Base-by-base conservation (phyloP, 1,140 invertebrate genomes). In the Bombus soroeensis region DNA sequence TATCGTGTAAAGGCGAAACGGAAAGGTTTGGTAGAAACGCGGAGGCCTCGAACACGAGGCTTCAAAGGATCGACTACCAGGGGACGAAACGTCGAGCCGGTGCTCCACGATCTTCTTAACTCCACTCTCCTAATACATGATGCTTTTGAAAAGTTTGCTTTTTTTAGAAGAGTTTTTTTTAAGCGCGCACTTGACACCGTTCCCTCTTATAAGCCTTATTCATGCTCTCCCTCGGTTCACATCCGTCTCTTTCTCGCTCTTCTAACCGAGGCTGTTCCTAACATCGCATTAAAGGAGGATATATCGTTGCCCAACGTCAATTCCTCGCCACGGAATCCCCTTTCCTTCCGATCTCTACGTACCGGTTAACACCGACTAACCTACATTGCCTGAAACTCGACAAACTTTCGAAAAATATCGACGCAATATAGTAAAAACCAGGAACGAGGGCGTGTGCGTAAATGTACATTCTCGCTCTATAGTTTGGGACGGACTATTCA, bases 141-240 rank as follows among this genome's bases (percentile, higher is more conserved):
- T 83, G 82, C 82, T 83, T 78, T 70, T 83, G 74, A 83, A 71
- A 83, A 83, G 82, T 83, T 83, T 83, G 82, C 82, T 83, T 83
- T 78, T 83, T 83, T 83, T 83, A 83, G 82, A 83, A 57, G 43
- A 78, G 82, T 64, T 78, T 78, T 83, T 76, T 83, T 83, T 83
- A 78, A 83, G 82, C 82, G 82, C 64, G 64, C 82, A 78, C 82
- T 83, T 83, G 82, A 83, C 82, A 83, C 83, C 83, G 59, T 81
- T 85, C 77, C 77, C 70, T 73, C 83, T 85, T 73, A 79, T 81
- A 80, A 79, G 76, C 83, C 68, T 66, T 80, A 79, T 62, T 57
- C 82, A 13, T 34, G 3, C 34, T 34, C 66, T 25, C 32, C n/a
- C 37, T 66, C 64, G 59, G 28, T n/a, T 18, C 15, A 3, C n/a